Percentiles rank a stretch among this genome's conserved stretches.
Conservation (phyloP, 2,888 invertebrate genomes). For the Sarcophaga carnaria region DNA sequence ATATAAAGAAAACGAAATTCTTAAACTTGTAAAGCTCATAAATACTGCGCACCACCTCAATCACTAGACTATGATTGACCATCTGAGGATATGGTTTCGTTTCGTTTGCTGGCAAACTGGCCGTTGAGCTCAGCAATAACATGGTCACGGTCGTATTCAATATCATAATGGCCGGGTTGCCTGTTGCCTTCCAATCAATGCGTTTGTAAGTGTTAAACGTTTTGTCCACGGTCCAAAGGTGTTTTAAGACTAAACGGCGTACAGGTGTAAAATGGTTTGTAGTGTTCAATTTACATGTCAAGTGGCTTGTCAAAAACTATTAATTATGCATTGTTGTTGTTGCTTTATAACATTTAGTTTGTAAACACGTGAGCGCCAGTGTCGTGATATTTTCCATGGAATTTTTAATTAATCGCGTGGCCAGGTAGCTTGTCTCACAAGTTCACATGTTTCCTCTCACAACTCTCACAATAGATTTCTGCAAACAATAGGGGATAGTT, state of each 20-base stretch:
- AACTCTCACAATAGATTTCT: too few species aligned
- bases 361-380: neutral
- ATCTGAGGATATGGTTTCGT: conserved; percentile 50
- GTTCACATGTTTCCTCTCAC: neutral
- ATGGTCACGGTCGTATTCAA: conserved; percentile 53
- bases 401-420: conserved; percentile 24
- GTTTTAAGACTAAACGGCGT: conserved; percentile 10
- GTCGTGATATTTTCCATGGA: conserved; percentile 29
- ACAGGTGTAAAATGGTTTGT: conserved; percentile 24
- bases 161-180: conserved; percentile 49
- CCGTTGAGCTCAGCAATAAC: conserved; percentile 34
- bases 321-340: conserved; percentile 6
- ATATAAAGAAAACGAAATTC: conserved; percentile 76
- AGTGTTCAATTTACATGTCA: conserved; percentile 17
- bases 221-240: too few species aligned
- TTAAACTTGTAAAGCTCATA: conserved; percentile 72
- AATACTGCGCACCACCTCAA: conserved; percentile 71
- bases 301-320: conserved; percentile 31
- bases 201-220: conserved; percentile 10
- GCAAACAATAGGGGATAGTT: too few species aligned
- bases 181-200: neutral
- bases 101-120: conserved; percentile 10
- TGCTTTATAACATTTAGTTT: neutral
- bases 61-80: conserved; percentile 70
- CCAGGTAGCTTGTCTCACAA: conserved; percentile 11